Evolutionary conservation across 2,113 vertebrate species (phyloP), one percentile per base, ranked within the genome.

Genomic region (Panthera uncia): DNA sequence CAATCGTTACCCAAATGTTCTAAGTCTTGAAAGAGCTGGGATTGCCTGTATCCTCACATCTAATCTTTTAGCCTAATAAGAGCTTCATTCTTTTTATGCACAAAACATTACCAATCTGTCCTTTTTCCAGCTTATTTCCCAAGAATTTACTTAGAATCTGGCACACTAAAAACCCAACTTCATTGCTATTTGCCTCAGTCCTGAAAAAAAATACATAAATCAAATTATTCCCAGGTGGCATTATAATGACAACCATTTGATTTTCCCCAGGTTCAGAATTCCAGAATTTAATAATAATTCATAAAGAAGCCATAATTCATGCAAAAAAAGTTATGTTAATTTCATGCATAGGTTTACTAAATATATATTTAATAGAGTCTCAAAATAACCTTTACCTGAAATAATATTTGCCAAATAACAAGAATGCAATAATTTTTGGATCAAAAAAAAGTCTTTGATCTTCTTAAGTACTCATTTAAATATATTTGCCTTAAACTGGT

Each of bases 121-220:
- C 99, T 78, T 99, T 99, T 97, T 99, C 99, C 29, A 99, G 99
- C 99, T 99, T 99, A 73, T 98, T 99, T 93, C 99, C 99, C 97
- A 99, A 98, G 97, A 99, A 96, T 95, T 99, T 99, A 98, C 99
- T 99, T 97, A 99, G 98, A 90, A 99, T 99, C 95, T 99, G 99
- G 95, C 99, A 99, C 0, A 98, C 98, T 36, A 99, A 99, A 98
- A 99, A 99, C 65, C 99, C 98, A 83, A 99, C 99, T 0, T 99
- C 99, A 15, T 99, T 99, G 98, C 99, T 99, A 91, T 84, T 99
- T 0, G 98, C 99, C 68, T 98, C 81, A 6, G 50, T 98, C 99
- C 99, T 99, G 94, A 0, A 48, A 76, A 45, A 55, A 81, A 36
- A 45, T 45, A 45, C 45, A 45, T 45, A 38, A 82, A 79, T 65